A percentile compares a stretch with the other conserved stretches of the same genome.
Conservation (phyloP, 2,113 vertebrate species). For the Cyprinodon brontotheroides region DNA sequence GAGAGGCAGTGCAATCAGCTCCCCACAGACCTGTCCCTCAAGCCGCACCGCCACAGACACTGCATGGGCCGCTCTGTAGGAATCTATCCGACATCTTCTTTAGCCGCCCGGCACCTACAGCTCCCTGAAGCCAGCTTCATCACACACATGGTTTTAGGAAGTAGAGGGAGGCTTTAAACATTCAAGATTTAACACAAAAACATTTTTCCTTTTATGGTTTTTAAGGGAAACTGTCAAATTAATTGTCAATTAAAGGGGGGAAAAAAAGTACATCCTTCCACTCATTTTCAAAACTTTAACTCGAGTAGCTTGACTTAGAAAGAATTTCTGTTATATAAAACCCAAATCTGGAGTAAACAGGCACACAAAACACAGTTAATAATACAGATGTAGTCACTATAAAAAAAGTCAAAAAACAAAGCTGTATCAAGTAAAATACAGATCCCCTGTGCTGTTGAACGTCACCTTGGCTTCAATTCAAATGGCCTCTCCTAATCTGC, state of each 20-base stretch:
- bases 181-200: background rate
- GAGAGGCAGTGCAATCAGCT: constrained; percentile 88
- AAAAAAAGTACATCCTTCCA: background rate
- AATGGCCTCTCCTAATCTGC: background rate
- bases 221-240: background rate
- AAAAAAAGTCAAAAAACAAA: too few species aligned
- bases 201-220: background rate
- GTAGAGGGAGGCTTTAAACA: background rate
- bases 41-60: constrained; percentile 54
- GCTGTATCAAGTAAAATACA: background rate
- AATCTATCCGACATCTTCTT: constrained; percentile 42
- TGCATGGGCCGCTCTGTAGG: constrained; percentile 33
- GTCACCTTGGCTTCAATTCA: background rate
- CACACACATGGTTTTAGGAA: background rate
- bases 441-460: background rate
- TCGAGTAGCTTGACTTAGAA: background rate
- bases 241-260: background rate
- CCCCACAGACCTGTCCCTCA: constrained; percentile 79
- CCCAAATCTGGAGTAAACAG: background rate
- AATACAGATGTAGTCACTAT: too few species aligned
- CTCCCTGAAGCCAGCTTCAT: constrained; percentile 35
- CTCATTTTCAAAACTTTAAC: background rate
- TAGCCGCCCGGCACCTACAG: constrained; percentile 48
- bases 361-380: too few species aligned
- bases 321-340: background rate